Percentiles rank a stretch among this genome's conserved stretches.
Conservation (phyloP, 2,888 invertebrate genomes). For the Scaptomyza tumidula region DNA sequence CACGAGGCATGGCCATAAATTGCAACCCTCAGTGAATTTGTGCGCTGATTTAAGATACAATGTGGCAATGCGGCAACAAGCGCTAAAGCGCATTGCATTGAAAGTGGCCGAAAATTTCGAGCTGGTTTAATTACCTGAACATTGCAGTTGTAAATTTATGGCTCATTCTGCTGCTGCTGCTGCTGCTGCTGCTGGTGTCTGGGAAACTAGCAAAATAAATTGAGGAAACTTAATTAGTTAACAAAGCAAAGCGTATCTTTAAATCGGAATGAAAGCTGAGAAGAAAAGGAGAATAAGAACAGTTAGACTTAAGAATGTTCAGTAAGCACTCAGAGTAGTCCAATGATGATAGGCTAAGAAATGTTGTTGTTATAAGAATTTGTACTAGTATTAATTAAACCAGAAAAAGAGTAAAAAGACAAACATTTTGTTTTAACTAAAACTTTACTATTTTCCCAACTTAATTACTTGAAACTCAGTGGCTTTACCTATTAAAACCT, state of each 20-base stretch:
- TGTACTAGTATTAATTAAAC: no score
- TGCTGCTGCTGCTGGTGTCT: slow-evolving; percentile 6
- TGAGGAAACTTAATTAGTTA: background rate
- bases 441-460: no score
- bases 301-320: background rate
- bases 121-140: slow-evolving; percentile 65
- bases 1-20: slow-evolving; percentile 65
- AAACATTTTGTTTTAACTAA: no score
- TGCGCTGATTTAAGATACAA: slow-evolving; percentile 82
- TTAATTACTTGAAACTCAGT: background rate
- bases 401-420: no score
- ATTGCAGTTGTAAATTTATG: background rate
- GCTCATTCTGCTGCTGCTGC: background rate
- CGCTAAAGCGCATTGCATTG: slow-evolving; percentile 36
- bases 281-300: background rate
- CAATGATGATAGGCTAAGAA: no score
- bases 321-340: no score
- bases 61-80: slow-evolving; percentile 72
- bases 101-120: slow-evolving; percentile 44
- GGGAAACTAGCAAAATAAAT: background rate
- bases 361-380: no score
- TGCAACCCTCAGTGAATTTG: slow-evolving; percentile 64
- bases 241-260: background rate
- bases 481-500: background rate
- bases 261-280: background rate